Conservation (phyloP, 30 jellyfish, hydroid and myxozoan species). For the Aurelia sp. region DNA sequence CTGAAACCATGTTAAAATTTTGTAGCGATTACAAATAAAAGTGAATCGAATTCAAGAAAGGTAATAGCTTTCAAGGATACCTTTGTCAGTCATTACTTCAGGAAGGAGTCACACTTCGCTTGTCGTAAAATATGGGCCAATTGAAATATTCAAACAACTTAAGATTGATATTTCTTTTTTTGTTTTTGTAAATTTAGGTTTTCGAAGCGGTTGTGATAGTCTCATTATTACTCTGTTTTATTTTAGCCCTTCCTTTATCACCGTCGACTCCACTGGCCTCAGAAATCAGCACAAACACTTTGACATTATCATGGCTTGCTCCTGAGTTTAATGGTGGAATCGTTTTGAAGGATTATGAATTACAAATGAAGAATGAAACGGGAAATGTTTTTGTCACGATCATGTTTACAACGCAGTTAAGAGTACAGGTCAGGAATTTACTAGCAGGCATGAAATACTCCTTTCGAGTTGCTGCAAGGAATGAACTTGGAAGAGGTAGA, state of each 20-base stretch:
- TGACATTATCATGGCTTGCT: conserved; percentile 80
- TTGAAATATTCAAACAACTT: too few species aligned
- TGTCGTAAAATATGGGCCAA: too few species aligned
- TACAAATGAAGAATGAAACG: conserved; percentile 74
- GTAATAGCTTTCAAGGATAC: too few species aligned
- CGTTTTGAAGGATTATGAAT: conserved; percentile 61
- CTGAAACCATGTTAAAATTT: too few species aligned
- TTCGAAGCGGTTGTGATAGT: too few species aligned
- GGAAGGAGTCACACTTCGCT: too few species aligned
- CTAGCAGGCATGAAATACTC: conserved; percentile 77
- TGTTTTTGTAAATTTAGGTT: too few species aligned
- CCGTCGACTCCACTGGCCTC: conserved; percentile 87
- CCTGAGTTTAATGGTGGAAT: conserved; percentile 92
- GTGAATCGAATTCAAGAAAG: too few species aligned
- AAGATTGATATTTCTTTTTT: too few species aligned
- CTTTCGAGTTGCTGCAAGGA: conserved; percentile 84
- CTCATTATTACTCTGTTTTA: too few species aligned
- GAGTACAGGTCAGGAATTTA: conserved; percentile 49
- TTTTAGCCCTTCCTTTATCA: conserved; percentile 74
- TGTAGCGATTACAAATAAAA: too few species aligned
- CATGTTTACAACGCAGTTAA: conserved; percentile 27
- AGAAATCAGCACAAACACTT: conserved; percentile 59
- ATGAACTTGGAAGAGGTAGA: conserved; percentile 75
- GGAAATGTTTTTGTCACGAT: conserved; percentile 9
- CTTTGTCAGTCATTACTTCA: too few species aligned